Conservation (phyloP, 2,113 vertebrate genomes). For the Apistogramma diplotaenia region DNA sequence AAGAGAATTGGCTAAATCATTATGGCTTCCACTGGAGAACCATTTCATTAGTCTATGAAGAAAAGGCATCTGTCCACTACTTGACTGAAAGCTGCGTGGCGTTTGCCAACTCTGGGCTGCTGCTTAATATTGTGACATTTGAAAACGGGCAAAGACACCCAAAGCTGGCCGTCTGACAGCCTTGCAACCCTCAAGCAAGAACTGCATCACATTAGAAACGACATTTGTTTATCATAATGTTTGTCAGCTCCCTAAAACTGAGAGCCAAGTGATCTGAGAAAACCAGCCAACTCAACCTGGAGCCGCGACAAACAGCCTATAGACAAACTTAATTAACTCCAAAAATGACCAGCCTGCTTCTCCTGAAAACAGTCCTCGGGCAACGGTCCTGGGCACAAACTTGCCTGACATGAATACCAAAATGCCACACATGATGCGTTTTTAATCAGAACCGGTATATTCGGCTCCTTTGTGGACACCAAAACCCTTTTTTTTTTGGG, state of each 20-base stretch:
- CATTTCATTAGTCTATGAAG: background rate
- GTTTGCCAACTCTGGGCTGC: background rate
- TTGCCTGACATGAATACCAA: slow-evolving; percentile 28
- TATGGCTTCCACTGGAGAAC: background rate
- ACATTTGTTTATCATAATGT: slow-evolving; percentile 36
- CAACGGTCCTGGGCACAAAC: background rate
- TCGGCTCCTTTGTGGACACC: background rate
- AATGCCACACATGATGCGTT: background rate
- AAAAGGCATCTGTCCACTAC: background rate
- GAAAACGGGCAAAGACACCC: slow-evolving; percentile 2
- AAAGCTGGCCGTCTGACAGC: background rate
- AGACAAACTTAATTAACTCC: slow-evolving; percentile 44
- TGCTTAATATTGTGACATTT: slow-evolving; percentile 33
- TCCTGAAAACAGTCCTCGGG: slow-evolving; percentile 9
- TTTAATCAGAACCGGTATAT: background rate
- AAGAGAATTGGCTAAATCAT: background rate
- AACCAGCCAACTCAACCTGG: slow-evolving; percentile 4
- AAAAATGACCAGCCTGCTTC: slow-evolving; percentile 15
- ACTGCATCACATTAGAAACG: background rate
- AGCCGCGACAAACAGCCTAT: slow-evolving; percentile 28
- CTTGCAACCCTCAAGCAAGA: background rate
- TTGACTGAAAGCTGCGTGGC: background rate
- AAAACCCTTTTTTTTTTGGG: too few species aligned
- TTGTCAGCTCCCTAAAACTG: background rate
- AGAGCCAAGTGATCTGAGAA: slow-evolving; percentile 1